Evolutionary conservation across 2,113 vertebrate species (phyloP).

Genomic region (Bujurquina vittata): DNA sequence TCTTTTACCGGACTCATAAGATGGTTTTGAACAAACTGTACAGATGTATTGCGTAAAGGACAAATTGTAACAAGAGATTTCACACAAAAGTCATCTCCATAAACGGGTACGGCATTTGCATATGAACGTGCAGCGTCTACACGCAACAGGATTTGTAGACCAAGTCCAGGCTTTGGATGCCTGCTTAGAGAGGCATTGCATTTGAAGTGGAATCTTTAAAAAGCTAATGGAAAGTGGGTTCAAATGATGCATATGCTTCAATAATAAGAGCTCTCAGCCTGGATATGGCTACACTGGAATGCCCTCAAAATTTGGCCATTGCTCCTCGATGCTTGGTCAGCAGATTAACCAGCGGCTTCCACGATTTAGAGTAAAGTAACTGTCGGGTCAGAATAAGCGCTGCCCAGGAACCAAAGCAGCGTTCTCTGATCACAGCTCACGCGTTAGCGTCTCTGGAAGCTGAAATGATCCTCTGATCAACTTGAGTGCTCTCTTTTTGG

Average conservation of each 20-base stretch:
- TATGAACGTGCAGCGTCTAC: neutral
- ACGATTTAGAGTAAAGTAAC: neutral
- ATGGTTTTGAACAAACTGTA: neutral
- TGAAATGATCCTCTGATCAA: neutral
- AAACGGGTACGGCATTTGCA: neutral
- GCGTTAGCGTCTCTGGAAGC: neutral
- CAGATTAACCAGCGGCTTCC: neutral
- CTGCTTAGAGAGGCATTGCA: neutral
- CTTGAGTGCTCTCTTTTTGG: too few species aligned
- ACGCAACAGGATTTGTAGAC: neutral
- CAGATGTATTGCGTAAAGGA: neutral
- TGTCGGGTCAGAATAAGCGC: neutral
- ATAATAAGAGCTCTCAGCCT: neutral
- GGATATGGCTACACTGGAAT: neutral
- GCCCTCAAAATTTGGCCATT: accelerated
- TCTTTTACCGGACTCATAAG: neutral
- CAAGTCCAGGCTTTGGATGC: neutral
- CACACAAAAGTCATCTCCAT: neutral
- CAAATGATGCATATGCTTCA: neutral
- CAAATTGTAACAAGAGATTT: accelerated
- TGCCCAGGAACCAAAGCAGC: neutral
- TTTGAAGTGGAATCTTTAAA: neutral
- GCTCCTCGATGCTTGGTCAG: neutral
- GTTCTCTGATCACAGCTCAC: neutral
- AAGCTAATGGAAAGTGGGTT: neutral